phyloP scores from a whole-genome alignment of 2,113 vertebrate species.

The Sylvietta virens region DNA sequence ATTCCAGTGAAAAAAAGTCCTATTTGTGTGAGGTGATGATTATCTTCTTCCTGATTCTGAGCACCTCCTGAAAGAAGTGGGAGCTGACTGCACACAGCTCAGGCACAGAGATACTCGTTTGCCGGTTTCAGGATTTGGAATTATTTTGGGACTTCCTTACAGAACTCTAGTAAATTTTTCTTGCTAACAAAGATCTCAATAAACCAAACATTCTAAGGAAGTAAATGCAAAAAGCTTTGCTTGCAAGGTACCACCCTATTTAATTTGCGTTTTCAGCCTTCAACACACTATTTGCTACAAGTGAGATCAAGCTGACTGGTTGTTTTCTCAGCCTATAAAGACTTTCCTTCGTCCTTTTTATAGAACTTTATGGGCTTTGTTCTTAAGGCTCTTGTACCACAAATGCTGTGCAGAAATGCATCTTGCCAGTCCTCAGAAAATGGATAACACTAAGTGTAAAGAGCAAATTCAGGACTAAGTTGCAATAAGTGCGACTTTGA shows the following conservation, averaged over 20 bases:
- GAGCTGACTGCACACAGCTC: neutral
- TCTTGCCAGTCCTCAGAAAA: neutral
- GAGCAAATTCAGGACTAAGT: neutral
- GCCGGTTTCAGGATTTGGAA: neutral
- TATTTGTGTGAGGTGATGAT: neutral
- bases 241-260: neutral
- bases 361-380: neutral
- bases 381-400: neutral
- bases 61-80: neutral
- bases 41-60: slow-evolving; percentile 17
- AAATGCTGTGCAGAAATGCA: neutral
- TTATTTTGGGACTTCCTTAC: neutral
- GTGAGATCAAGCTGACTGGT: neutral
- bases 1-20: slow-evolving; percentile 30
- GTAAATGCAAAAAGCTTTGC: neutral
- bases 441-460: neutral
- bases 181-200: neutral
- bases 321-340: neutral
- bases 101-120: neutral
- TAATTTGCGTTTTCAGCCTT: neutral
- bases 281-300: neutral
- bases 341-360: neutral
- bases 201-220: neutral
- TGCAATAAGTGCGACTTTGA: neutral
- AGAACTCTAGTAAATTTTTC: neutral